Percentiles rank a stretch among this genome's conserved stretches.
These are phyloP conservation scores for Rhea americana DNA, from an alignment of 2,113 vertebrate genomes.

Conservation along the genomic window DNA sequence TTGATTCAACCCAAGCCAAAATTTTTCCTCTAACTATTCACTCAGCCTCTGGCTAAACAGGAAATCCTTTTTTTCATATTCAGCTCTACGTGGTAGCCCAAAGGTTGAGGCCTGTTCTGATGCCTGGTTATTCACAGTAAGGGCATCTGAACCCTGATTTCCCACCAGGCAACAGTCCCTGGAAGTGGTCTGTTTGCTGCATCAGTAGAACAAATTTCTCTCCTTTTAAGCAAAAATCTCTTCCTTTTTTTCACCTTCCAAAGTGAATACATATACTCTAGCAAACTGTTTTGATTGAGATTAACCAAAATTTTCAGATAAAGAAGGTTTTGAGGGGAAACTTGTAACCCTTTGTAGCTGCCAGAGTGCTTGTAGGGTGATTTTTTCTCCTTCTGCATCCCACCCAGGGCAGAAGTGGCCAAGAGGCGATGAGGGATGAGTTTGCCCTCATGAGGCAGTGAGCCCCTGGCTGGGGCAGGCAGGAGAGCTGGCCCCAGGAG, in stretches of 20 bases:
- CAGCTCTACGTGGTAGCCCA: neutral
- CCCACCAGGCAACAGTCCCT: neutral
- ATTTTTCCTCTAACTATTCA: neutral
- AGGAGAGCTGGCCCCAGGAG: neutral
- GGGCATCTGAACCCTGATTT: neutral
- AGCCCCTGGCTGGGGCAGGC: neutral
- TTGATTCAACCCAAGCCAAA: neutral
- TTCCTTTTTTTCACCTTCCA: accelerated
- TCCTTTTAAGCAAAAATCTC: neutral
- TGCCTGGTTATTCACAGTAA: neutral
- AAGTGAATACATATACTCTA: neutral
- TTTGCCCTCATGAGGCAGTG: neutral
- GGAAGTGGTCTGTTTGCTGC: neutral
- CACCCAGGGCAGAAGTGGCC: neutral
- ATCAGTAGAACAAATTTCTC: neutral
- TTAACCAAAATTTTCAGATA: neutral
- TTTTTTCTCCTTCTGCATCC: neutral
- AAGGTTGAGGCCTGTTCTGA: neutral
- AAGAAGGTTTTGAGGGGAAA: neutral
- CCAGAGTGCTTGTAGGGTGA: neutral
- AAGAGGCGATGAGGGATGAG: neutral
- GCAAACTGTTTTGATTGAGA: neutral
- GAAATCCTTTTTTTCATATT: neutral
- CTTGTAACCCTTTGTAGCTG: neutral
- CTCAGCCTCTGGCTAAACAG: neutral